phyloP scores from a whole-genome alignment of 2,888 invertebrate genomes.

The Caenorhabditis drosophilae region DNA sequence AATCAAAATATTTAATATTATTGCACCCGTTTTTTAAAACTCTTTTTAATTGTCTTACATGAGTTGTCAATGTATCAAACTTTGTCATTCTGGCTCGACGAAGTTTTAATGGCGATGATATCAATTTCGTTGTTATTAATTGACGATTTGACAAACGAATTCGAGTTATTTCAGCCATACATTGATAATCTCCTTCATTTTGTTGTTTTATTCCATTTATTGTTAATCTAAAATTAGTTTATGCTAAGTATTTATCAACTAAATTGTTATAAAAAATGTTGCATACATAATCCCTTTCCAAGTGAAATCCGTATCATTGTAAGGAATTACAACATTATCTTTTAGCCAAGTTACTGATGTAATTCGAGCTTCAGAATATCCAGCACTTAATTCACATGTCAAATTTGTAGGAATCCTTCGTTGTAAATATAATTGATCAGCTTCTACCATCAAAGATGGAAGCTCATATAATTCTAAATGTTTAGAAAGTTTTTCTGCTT shows the following conservation, averaged over 20 bases:
- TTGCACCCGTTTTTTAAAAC: no score
- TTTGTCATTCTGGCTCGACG: slow-evolving; percentile 61
- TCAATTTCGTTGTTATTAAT: slow-evolving; percentile 48
- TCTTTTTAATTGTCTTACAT: slow-evolving; percentile 55
- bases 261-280: no score
- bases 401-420: slow-evolving; percentile 35
- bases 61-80: slow-evolving; percentile 55
- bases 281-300: slow-evolving; percentile 39
- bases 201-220: slow-evolving; percentile 37
- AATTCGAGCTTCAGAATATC: slow-evolving; percentile 37
- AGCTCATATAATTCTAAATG: slow-evolving; percentile 54
- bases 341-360: slow-evolving; percentile 50
- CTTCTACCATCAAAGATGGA: slow-evolving; percentile 45
- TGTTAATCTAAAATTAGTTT: slow-evolving; percentile 37
- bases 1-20: background rate
- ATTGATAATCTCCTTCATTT: slow-evolving; percentile 63
- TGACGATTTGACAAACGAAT: slow-evolving; percentile 53
- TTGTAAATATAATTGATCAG: slow-evolving; percentile 48
- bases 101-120: slow-evolving; percentile 62
- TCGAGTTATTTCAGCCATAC: slow-evolving; percentile 52
- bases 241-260: background rate
- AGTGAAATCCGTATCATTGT: slow-evolving; percentile 34
- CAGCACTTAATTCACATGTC: slow-evolving; percentile 47
- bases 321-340: slow-evolving; percentile 47
- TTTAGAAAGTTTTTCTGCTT: slow-evolving; percentile 12